These are phyloP conservation scores for Cheilosia soror DNA, from an alignment of 2,888 invertebrate species.

Conservation along the genomic window DNA sequence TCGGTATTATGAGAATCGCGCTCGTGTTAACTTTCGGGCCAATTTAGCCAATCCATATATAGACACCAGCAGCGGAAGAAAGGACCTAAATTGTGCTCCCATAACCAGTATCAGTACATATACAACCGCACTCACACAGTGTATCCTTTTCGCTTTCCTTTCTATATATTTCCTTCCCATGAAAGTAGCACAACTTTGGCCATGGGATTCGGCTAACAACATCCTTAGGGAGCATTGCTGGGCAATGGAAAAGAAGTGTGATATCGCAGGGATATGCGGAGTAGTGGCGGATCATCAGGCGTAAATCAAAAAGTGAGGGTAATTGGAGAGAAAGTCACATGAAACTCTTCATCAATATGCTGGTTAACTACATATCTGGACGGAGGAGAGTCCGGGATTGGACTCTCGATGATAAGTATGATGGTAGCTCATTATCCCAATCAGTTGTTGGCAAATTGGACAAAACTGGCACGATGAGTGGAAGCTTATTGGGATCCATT, in stretches of 20 bases:
- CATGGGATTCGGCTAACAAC: slow-evolving; percentile 59
- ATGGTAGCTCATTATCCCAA: slow-evolving; percentile 66
- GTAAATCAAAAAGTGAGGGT: slow-evolving; percentile 60
- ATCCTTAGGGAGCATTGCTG: slow-evolving; percentile 60
- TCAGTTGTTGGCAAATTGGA: slow-evolving; percentile 63
- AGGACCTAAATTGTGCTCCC: slow-evolving; percentile 10
- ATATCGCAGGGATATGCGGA: neutral
- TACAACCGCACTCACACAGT: neutral
- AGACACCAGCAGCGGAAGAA: neutral
- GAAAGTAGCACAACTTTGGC: slow-evolving; percentile 18
- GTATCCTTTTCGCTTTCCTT: slow-evolving; percentile 22
- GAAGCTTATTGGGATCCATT: slow-evolving; percentile 52
- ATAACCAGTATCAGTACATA: slow-evolving; percentile 18
- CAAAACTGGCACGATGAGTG: slow-evolving; percentile 36
- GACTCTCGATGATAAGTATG: slow-evolving; percentile 39
- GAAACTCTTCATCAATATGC: slow-evolving; percentile 54
- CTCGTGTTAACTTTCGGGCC: slow-evolving; percentile 36
- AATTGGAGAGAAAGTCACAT: slow-evolving; percentile 62
- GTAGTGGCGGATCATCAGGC: slow-evolving; percentile 49
- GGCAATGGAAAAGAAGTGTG: neutral
- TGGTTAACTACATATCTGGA: slow-evolving; percentile 26
- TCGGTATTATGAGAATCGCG: slow-evolving; percentile 1
- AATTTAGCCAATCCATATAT: slow-evolving; percentile 15
- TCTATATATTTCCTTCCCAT: slow-evolving; percentile 30
- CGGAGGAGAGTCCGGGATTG: slow-evolving; percentile 16